Conservation (phyloP, 2,797 vertebrate genomes). For the Myiotriccus ornatus region DNA sequence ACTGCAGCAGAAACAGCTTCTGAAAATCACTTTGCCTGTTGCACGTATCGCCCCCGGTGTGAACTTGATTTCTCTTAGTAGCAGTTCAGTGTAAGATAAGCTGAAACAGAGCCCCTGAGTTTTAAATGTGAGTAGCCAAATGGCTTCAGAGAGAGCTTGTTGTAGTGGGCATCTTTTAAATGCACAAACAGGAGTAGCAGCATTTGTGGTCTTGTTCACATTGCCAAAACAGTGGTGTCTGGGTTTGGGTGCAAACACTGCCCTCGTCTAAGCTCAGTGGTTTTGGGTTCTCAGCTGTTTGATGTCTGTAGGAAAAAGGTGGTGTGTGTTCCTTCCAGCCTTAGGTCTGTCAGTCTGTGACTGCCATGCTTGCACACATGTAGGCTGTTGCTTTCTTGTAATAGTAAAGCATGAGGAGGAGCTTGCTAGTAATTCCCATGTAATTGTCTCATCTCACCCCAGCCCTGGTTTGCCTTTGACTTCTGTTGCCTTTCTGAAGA, state of each 20-base stretch:
- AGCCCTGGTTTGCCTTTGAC: background rate
- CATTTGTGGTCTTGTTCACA: background rate
- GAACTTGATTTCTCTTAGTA: background rate
- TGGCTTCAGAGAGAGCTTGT: background rate
- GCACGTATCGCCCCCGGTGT: accelerated
- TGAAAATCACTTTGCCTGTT: slow-evolving; percentile 6
- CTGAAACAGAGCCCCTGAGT: background rate
- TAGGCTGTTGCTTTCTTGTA: background rate
- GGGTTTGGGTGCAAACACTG: background rate
- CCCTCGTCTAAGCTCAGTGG: background rate
- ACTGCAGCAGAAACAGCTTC: slow-evolving; percentile 17
- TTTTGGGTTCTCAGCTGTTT: background rate
- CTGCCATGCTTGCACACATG: accelerated
- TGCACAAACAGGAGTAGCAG: background rate
- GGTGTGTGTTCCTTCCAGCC: background rate
- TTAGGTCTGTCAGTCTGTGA: accelerated
- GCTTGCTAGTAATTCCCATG: background rate
- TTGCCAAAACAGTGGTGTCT: background rate
- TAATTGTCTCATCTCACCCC: background rate
- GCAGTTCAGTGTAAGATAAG: background rate
- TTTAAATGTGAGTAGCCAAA: background rate
- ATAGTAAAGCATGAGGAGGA: background rate
- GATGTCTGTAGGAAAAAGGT: background rate
- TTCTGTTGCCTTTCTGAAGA: background rate
- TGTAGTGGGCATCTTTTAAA: background rate